These are phyloP conservation scores for Matsumyia berberina DNA, from an alignment of 2,888 invertebrate genomes.

Conservation along the genomic window DNA sequence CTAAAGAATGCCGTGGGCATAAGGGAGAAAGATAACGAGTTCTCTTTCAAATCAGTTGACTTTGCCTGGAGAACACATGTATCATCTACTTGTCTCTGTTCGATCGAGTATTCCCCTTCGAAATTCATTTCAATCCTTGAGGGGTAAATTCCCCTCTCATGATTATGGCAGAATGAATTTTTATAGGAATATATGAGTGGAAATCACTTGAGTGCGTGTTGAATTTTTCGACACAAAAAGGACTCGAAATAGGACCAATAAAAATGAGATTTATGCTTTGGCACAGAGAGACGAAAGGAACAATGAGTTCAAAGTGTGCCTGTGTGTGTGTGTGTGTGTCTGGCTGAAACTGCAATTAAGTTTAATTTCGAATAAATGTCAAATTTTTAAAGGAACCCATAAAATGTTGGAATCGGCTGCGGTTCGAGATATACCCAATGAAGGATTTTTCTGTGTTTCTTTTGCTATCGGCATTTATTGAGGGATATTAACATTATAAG, in stretches of 20 bases:
- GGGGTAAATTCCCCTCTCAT: conserved; percentile 68
- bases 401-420: conserved; percentile 49
- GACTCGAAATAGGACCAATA: conserved; percentile 64
- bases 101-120: conserved; percentile 43
- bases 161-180: conserved; percentile 68
- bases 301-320: conserved; percentile 10
- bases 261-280: conserved; percentile 70
- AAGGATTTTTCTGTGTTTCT: not conserved
- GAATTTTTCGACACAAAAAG: conserved; percentile 51
- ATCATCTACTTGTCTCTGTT: conserved; percentile 54
- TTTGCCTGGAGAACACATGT: conserved; percentile 10
- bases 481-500: not conserved
- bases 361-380: conserved; percentile 83
- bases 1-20: not conserved
- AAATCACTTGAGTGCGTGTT: conserved; percentile 14
- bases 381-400: conserved; percentile 69
- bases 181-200: conserved; percentile 36
- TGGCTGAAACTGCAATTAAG: conserved; percentile 80
- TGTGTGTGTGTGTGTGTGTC: conserved; percentile 24
- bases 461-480: not conserved
- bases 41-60: conserved; percentile 12
- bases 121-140: conserved; percentile 65
- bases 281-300: conserved; percentile 44
- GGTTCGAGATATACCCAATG: conserved; percentile 21
- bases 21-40: conserved; percentile 4